phyloP scores from a whole-genome alignment of 2,888 invertebrate species.

The Eupsilia transversa region DNA sequence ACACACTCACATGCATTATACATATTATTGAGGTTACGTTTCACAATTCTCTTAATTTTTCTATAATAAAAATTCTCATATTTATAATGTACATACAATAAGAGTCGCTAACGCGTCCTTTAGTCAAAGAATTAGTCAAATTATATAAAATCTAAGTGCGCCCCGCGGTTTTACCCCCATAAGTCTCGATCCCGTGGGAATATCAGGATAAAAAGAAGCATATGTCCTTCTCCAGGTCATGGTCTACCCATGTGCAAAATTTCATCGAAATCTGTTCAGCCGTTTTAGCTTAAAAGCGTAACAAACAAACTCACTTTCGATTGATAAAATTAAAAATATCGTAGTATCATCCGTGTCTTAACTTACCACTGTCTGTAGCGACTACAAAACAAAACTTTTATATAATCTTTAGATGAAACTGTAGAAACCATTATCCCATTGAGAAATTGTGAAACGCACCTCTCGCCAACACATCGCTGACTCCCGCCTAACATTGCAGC shows the following conservation, averaged over 20 bases:
- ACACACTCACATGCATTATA: constrained; percentile 62
- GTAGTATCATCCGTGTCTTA: background rate
- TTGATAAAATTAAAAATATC: too few relatives aligned
- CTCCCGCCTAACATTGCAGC: constrained; percentile 79
- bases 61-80: background rate
- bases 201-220: too few relatives aligned
- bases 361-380: background rate
- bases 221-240: too few relatives aligned
- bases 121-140: background rate
- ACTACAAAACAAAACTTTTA: too few relatives aligned
- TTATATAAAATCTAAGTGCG: too few relatives aligned
- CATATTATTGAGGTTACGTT: constrained; percentile 50
- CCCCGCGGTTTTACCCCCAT: too few relatives aligned
- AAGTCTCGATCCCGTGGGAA: too few relatives aligned
- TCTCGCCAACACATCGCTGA: constrained; percentile 66
- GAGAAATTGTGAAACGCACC: constrained; percentile 61
- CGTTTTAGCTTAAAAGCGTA: too few relatives aligned
- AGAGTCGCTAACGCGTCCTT: background rate
- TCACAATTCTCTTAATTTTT: constrained; percentile 47
- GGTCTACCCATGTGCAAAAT: too few relatives aligned
- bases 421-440: background rate
- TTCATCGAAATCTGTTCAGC: too few relatives aligned
- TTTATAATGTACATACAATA: background rate
- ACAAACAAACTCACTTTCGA: too few relatives aligned
- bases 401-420: too few relatives aligned